Evolutionary conservation across 35 echinoderm and acorn worm species (phyloP), one percentile per base, ranked within the genome.

Genomic region (Apostichopus parvimensis): DNA sequence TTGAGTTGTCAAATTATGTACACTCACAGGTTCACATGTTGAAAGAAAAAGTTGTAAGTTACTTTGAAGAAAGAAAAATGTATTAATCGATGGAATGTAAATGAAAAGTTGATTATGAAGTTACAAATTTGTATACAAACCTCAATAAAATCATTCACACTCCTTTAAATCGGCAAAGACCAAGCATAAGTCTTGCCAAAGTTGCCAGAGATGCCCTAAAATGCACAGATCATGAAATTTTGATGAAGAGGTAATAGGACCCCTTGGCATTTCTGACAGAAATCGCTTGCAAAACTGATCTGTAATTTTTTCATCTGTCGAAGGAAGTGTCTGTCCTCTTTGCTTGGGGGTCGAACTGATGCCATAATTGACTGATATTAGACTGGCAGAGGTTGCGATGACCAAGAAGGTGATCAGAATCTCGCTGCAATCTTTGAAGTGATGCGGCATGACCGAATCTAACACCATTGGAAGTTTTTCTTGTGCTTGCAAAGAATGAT

Each of bases 161-260:
- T 75, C 12, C 71, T 75, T 75, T 75, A 75, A 75, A 75, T 45
- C 18, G n/a, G 71, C 71, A 18, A 18, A 75, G n/a, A 6, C 6
- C 6, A 75, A n/a, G 71, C 5, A 20, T 7, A 75, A 75, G 71
- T 75, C 8, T 14, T 75, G 71, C 20, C 17, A 4, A 45, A 45
- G 21, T 75, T 75, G 71, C 20, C 20, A 20, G 71, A 8, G 71
- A 18, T 75, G 21, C 17, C 20, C n/a, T 7, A 75, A 75, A 75
- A 8, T 75, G 14, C 13, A 18, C n/a, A 58, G 21, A 58, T 84
- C 81, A 59, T 84, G 81, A 84, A 84, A 58, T 1, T 84, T 84
- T 84, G 81, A 84, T 84, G 56, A 84, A 22, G 54, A 24, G 81
- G 55, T 84, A 22, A 84, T 84, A 52, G 58, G 81, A 84, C 34